Evolutionary conservation across 2,797 vertebrate genomes (phyloP).

Genomic region (Lacerta viridis): DNA sequence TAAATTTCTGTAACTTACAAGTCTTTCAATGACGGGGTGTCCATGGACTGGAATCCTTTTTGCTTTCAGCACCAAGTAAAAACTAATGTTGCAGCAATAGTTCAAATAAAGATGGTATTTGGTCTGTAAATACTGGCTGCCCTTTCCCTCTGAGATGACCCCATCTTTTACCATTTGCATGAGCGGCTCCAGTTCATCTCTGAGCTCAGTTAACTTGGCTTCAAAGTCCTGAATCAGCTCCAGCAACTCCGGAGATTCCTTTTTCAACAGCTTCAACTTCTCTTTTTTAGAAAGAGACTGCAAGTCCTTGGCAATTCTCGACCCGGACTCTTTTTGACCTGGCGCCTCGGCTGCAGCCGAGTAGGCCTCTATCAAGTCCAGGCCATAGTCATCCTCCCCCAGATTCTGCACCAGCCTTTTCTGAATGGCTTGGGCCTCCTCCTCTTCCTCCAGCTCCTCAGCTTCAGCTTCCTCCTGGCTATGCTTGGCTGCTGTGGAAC

Average conservation of each 20-base stretch:
- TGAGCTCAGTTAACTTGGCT: slow-evolving; percentile 89
- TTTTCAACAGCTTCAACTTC: slow-evolving; percentile 93
- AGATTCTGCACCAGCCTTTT: slow-evolving; percentile 87
- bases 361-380: slow-evolving; percentile 85
- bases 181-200: slow-evolving; percentile 90
- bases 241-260: slow-evolving; percentile 94
- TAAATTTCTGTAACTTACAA: slow-evolving; percentile 91
- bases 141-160: slow-evolving; percentile 88
- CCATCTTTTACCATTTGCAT: slow-evolving; percentile 87
- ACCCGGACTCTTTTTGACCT: slow-evolving; percentile 75
- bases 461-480: slow-evolving; percentile 85
- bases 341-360: slow-evolving; percentile 45
- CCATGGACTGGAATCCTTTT: slow-evolving; percentile 89
- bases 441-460: slow-evolving; percentile 93
- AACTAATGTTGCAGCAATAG: slow-evolving; percentile 97
- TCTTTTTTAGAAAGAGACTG: slow-evolving; percentile 91
- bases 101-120: slow-evolving; percentile 96
- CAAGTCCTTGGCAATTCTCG: slow-evolving; percentile 91
- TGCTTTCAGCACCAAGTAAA: slow-evolving; percentile 94
- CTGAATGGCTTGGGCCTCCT: slow-evolving; percentile 93
- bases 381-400: slow-evolving; percentile 93
- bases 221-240: slow-evolving; percentile 95
- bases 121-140: slow-evolving; percentile 88
- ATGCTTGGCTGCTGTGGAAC: slow-evolving; percentile 66
- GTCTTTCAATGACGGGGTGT: slow-evolving; percentile 93